phyloP scores from a whole-genome alignment of 2,888 invertebrate species.

The Metallyticus violacea region DNA sequence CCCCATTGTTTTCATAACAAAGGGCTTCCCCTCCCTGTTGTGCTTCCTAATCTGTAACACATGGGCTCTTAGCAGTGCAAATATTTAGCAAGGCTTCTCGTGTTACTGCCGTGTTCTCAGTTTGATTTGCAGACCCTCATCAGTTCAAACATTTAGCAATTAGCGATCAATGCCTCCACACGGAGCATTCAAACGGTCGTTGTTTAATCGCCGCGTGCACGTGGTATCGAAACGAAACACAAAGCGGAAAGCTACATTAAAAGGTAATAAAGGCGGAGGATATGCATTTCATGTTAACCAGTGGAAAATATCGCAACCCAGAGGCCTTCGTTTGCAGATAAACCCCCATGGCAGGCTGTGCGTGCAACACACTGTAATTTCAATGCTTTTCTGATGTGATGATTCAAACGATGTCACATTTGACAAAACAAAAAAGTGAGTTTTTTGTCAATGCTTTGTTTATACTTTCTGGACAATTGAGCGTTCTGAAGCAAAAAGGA shows the following conservation, averaged over 20 bases:
- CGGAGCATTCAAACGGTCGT: no score
- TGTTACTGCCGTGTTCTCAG: background rate
- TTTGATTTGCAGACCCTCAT: background rate
- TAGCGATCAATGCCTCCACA: background rate
- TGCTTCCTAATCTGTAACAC: slow-evolving; percentile 2
- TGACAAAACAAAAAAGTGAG: background rate
- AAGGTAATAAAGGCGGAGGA: background rate
- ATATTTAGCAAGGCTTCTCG: slow-evolving; percentile 7
- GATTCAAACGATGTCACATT: background rate
- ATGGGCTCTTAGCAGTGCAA: slow-evolving; percentile 13
- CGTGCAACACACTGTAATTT: background rate
- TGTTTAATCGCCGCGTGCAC: no score
- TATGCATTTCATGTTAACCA: background rate
- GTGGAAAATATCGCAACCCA: background rate
- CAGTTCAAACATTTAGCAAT: slow-evolving; percentile 7
- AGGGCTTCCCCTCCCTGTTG: background rate
- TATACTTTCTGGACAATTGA: background rate
- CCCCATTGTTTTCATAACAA: background rate
- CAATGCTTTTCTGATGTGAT: background rate
- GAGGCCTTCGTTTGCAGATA: background rate
- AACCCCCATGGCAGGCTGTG: background rate
- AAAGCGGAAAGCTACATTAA: background rate
- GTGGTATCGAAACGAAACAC: background rate
- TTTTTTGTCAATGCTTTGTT: background rate
- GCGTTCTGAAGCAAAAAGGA: background rate